Conservation (phyloP, 2,888 invertebrate genomes). For the Axea sp. region DNA sequence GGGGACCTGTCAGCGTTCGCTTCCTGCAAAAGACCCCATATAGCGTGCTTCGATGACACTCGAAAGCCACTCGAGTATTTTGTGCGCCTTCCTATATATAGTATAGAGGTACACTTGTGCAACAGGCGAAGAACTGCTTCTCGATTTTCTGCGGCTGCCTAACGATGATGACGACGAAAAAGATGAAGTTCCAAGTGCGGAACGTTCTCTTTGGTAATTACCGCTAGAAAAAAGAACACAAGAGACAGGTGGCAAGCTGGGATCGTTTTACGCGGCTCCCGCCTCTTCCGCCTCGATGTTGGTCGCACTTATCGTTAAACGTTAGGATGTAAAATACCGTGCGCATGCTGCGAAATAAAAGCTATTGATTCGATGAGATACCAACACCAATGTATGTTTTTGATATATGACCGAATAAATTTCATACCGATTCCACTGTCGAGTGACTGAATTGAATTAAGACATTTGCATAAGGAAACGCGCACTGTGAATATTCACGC, state of each 20-base stretch:
- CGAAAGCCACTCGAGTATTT: conserved; percentile 59
- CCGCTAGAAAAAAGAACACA: conserved; percentile 65
- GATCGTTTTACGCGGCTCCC: conserved; percentile 48
- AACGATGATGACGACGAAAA: conserved; percentile 63
- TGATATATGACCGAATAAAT: conserved; percentile 44
- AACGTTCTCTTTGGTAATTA: conserved; percentile 72
- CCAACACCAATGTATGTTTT: conserved; percentile 5
- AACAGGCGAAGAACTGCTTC: conserved; percentile 25
- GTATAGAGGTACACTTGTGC: conserved; percentile 11
- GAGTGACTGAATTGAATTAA: conserved; percentile 54
- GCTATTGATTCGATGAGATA: conserved; percentile 53
- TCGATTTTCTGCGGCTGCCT: conserved; percentile 39
- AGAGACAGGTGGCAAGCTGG: conserved; percentile 71
- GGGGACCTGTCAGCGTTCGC: conserved; percentile 54
- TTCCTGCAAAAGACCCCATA: conserved; percentile 57
- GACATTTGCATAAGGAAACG: conserved; percentile 39
- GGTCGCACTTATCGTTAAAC: conserved; percentile 40
- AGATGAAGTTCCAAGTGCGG: conserved; percentile 61
- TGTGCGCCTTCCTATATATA: conserved; percentile 20
- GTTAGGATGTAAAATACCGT: conserved; percentile 35
- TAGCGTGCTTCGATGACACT: conserved; percentile 61
- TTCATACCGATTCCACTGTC: conserved; percentile 23
- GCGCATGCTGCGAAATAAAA: conserved; percentile 28
- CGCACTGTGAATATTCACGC: conserved; percentile 26
- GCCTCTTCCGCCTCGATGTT: conserved; percentile 48